phyloP scores from a whole-genome alignment of 2,888 invertebrate species.

The Strigamia crassipes region DNA sequence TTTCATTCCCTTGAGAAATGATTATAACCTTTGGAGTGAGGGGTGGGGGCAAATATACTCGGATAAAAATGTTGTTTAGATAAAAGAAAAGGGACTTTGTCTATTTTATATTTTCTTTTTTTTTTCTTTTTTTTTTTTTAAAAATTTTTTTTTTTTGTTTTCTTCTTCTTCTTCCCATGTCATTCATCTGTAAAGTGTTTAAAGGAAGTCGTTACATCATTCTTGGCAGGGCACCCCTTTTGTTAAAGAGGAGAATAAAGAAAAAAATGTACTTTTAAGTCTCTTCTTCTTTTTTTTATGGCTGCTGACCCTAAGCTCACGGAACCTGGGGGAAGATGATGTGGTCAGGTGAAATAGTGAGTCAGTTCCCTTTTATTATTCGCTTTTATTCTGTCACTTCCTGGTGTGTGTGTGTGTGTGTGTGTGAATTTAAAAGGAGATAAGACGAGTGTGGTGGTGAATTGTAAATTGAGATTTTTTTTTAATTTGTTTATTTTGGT shows the following conservation, averaged over 20 bases:
- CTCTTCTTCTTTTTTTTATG: slow-evolving; percentile 41
- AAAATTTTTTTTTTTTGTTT: neutral
- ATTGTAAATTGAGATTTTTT: neutral
- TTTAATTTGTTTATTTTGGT: no score
- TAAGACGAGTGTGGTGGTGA: neutral
- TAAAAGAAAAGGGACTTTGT: neutral
- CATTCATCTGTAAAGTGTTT: slow-evolving; percentile 17
- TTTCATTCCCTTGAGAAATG: slow-evolving; percentile 38
- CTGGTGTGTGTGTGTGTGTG: slow-evolving; percentile 1
- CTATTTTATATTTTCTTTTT: neutral
- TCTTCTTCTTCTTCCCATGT: neutral
- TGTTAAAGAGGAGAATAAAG: slow-evolving; percentile 19
- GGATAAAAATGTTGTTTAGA: neutral
- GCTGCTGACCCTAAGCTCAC: slow-evolving; percentile 15
- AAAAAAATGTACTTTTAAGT: slow-evolving; percentile 31
- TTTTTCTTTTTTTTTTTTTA: neutral
- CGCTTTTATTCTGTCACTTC: slow-evolving; percentile 25
- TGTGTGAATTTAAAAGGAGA: slow-evolving; percentile 31
- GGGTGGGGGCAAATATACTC: neutral
- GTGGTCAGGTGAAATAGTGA: slow-evolving; percentile 37
- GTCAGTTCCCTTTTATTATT: slow-evolving; percentile 28
- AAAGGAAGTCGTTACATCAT: slow-evolving; percentile 38
- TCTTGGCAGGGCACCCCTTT: slow-evolving; percentile 39
- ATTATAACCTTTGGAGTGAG: neutral
- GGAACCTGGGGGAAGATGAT: slow-evolving; percentile 27